A percentile compares a stretch with the other conserved stretches of the same genome.
Conservation (phyloP, 1,140 invertebrate species). For the Neodiprion lecontei region DNA sequence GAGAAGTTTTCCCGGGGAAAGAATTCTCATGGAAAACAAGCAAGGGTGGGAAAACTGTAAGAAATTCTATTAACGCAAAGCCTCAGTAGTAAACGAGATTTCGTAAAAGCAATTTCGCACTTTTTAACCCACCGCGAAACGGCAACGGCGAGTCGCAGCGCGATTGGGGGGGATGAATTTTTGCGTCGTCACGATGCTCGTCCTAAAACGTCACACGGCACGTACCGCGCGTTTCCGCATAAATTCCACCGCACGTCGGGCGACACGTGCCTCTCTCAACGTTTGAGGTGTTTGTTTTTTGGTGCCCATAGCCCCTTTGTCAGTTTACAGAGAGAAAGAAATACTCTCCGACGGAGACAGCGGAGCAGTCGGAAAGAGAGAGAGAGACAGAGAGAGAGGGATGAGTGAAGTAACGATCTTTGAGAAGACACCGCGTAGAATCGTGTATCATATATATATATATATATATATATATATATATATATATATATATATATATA, state of each 20-base stretch:
- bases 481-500: neutral
- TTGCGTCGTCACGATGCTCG: neutral
- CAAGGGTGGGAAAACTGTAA: neutral
- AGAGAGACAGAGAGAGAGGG: neutral
- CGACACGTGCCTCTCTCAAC: neutral
- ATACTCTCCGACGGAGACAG: neutral
- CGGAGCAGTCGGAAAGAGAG: neutral
- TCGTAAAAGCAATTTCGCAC: slow-evolving; percentile 1
- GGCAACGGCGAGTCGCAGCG: neutral
- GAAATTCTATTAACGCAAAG: neutral
- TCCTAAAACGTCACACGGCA: neutral
- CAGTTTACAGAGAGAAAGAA: slow-evolving; percentile 14
- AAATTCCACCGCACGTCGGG: neutral
- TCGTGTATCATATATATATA: neutral
- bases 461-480: neutral
- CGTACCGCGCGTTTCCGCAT: neutral
- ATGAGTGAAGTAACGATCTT: neutral
- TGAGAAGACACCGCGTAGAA: slow-evolving; percentile 11
- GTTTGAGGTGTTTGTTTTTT: neutral
- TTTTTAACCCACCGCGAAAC: neutral
- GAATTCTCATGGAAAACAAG: neutral
- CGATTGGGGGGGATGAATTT: neutral
- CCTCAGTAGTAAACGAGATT: slow-evolving; percentile 7
- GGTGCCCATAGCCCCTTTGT: neutral
- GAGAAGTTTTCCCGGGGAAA: neutral